Evolutionary conservation across 2,113 vertebrate genomes (phyloP).

Genomic region (Cettia cetti): DNA sequence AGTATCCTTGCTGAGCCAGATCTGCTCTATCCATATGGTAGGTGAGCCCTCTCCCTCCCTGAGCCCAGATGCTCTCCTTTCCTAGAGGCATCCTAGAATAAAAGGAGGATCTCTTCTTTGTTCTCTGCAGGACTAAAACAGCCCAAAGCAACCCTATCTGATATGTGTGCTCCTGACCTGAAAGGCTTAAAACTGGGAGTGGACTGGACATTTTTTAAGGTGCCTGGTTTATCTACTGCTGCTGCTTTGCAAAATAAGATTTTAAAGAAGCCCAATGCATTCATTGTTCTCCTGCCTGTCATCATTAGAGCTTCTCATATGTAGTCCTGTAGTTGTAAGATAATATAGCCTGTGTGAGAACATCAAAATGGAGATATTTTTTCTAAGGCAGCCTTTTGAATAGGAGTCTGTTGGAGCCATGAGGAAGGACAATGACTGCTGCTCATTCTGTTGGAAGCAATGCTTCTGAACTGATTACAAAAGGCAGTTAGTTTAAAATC

Average conservation of each 20-base stretch:
- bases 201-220: constrained; percentile 69
- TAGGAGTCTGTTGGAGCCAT: not conserved
- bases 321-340: not conserved
- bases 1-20: constrained; percentile 61
- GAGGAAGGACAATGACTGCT: not conserved
- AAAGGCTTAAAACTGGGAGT: constrained; percentile 65
- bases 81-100: not conserved
- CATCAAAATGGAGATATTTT: not conserved
- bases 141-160: constrained; percentile 36
- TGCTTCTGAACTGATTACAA: not conserved
- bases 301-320: not conserved
- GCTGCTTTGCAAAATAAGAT: not conserved
- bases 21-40: constrained; percentile 46
- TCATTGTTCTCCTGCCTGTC: not conserved
- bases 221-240: not conserved
- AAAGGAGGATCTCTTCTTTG: not conserved
- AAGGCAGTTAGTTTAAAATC: not conserved
- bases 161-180: constrained; percentile 49
- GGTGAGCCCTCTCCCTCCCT: not conserved
- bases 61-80: not conserved
- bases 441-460: not conserved
- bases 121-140: constrained; percentile 58
- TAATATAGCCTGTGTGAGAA: not conserved
- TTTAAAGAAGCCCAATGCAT: not conserved
- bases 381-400: not conserved